phyloP scores from a whole-genome alignment of 2,888 invertebrate genomes.

The Himalopsyche tibetana region DNA sequence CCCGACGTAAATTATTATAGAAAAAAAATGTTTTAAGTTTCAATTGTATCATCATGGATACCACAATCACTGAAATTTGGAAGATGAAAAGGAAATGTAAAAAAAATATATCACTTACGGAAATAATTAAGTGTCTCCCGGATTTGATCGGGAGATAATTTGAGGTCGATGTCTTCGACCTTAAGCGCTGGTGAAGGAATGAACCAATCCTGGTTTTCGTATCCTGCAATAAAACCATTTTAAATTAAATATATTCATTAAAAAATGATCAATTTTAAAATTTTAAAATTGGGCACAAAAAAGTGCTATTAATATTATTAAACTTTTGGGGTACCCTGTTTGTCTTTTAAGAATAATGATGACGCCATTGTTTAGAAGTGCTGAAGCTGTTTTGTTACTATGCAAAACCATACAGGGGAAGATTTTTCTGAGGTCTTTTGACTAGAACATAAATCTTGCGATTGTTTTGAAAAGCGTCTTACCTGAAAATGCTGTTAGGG shows the following conservation, averaged over 20 bases:
- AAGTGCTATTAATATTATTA: too few species aligned
- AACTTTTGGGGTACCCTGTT: too few species aligned
- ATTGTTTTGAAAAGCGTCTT: conserved; percentile 67
- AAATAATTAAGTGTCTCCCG: conserved; percentile 98
- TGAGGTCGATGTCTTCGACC: conserved; percentile 84
- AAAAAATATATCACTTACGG: conserved; percentile 84
- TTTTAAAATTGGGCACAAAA: too few species aligned
- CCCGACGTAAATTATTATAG: too few species aligned
- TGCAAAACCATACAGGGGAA: neutral
- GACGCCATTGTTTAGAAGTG: too few species aligned
- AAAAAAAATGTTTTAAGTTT: neutral
- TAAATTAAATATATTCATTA: neutral
- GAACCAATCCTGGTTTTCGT: conserved; percentile 95
- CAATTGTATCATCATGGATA: too few species aligned
- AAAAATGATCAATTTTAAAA: too few species aligned
- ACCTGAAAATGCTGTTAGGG: conserved; percentile 94
- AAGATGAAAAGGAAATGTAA: neutral
- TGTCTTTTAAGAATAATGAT: too few species aligned
- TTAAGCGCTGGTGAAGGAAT: conserved; percentile 92
- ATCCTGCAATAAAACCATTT: conserved; percentile 77
- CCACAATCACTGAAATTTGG: too few species aligned
- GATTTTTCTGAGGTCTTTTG: neutral
- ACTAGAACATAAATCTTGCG: neutral
- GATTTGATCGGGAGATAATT: conserved; percentile 94
- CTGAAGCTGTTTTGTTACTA: too few species aligned